Base-by-base conservation (phyloP, 2,113 vertebrate species). In the Caranx melampygus region DNA sequence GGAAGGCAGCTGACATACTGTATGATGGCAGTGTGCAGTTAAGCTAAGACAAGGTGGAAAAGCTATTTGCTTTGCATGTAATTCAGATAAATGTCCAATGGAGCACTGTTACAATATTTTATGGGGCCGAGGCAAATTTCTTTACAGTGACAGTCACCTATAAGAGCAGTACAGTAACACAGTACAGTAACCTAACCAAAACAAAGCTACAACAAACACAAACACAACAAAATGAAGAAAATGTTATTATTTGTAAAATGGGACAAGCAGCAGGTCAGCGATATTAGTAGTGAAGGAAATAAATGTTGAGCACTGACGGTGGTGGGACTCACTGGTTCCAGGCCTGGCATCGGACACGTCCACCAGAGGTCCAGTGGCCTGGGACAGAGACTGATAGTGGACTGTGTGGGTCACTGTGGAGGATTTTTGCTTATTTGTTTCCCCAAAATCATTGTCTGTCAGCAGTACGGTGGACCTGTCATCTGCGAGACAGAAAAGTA, bases 331-430 rank as follows among this genome's bases (percentile, higher is more conserved):
- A 99, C 98, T 99, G 84, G 98, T 99, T 95, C 98, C 98, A 52
- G 98, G 98, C 82, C 98, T 96, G 83, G 97, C 98, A 34, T 99
- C 98, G 26, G 98, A 99, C 80, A 99, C 98, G 18, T 99, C 98
- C 91, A 99, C 98, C 72, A 99, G 92, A 0, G 98, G 98, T 74
- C 98, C 98, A 0, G 98, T 99, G 82, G 97, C 97, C 92, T 99
- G 98, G 49, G 98, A 99, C 83, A 99, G 96, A 0, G 98, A 98
- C 88, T 99, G 98, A 93, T 99, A 99, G 81, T 99, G 98, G 70
- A 99, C 97, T 0, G 98, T 99, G 92, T 99, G 98, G 14, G 98
- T 99, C 85, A 98, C 98, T 0, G 98, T 99, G 91, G 98, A 95
- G 15, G 98, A 99, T 91, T 99, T 99, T 86, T 98, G 97, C 83